Evolutionary conservation across 2,888 invertebrate genomes (phyloP).

Genomic region (Hydrotaea cyrtoneurina): DNA sequence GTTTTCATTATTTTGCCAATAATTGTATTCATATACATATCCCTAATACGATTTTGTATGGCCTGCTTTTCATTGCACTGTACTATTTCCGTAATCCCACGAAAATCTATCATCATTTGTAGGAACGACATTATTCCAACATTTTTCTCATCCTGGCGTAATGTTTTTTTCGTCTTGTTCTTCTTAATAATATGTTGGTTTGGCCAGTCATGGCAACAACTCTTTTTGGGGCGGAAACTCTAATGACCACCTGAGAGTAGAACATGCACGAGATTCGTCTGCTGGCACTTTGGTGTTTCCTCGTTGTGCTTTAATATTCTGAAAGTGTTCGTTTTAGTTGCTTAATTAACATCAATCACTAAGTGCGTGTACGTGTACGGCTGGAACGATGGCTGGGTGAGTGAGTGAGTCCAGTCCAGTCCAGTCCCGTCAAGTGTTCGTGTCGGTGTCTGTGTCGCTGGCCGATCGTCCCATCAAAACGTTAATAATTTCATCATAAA

Average conservation of each 20-base stretch:
- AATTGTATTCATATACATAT: too few relatives aligned
- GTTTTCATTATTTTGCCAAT: too few relatives aligned
- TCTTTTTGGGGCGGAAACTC: slow-evolving; percentile 26
- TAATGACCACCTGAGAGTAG: not conserved
- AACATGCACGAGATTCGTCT: not conserved
- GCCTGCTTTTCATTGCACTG: too few relatives aligned
- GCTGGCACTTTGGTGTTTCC: not conserved
- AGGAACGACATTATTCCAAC: too few relatives aligned
- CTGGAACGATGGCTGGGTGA: not conserved
- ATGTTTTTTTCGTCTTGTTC: too few relatives aligned
- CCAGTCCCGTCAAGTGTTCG: not conserved
- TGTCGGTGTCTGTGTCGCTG: slow-evolving; percentile 15
- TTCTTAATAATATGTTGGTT: not conserved
- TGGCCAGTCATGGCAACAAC: not conserved
- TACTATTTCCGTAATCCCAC: too few relatives aligned
- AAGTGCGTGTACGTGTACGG: slow-evolving; percentile 1
- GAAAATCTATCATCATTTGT: too few relatives aligned
- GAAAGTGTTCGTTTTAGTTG: slow-evolving; percentile 44
- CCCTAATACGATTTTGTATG: too few relatives aligned
- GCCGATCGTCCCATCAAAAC: slow-evolving; percentile 47
- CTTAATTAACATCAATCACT: slow-evolving; percentile 49
- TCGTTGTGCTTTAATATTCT: slow-evolving; percentile 16
- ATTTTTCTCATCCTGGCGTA: too few relatives aligned
- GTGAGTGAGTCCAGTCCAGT: not conserved
- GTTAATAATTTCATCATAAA: slow-evolving; percentile 50